Evolutionary conservation across 2,113 vertebrate genomes (phyloP).

Genomic region (Alethe castanea): DNA sequence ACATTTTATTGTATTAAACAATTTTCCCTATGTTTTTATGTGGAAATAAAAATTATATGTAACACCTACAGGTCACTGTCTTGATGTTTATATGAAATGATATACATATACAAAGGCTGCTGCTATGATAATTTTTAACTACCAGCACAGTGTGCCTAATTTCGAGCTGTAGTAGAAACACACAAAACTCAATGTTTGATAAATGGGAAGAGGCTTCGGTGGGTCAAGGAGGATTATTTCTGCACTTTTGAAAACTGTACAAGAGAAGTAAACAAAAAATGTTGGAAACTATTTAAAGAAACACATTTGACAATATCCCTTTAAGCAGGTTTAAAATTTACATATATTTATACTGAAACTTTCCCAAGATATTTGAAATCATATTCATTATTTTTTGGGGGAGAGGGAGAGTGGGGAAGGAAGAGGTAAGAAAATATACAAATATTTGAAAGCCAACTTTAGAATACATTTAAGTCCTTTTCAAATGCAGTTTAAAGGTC

Average conservation of each 20-base stretch:
- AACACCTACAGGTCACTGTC: not conserved
- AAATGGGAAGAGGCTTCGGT: not conserved
- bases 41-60: fast-evolving
- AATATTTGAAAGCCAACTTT: conserved; percentile 51
- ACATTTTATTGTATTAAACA: not conserved
- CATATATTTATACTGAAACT: conserved; percentile 19
- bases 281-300: not conserved
- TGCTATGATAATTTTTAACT: conserved; percentile 2
- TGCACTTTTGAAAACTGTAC: not conserved
- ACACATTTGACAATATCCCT: not conserved
- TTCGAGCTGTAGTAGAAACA: conserved; percentile 32
- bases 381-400: not conserved
- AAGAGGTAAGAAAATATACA: conserved; percentile 22
- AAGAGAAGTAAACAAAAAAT: not conserved
- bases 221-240: not conserved
- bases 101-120: not conserved
- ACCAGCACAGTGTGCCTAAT: conserved; percentile 14
- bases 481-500: conserved; percentile 41
- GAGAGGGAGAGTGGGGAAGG: not conserved
- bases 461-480: conserved; percentile 48
- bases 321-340: conserved; percentile 39
- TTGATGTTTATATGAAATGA: not conserved
- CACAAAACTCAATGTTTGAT: conserved; percentile 29
- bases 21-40: not conserved
- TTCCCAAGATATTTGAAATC: conserved; percentile 42